phyloP scores from a whole-genome alignment of 2,797 vertebrate genomes.

The Aulostomus chinensis region DNA sequence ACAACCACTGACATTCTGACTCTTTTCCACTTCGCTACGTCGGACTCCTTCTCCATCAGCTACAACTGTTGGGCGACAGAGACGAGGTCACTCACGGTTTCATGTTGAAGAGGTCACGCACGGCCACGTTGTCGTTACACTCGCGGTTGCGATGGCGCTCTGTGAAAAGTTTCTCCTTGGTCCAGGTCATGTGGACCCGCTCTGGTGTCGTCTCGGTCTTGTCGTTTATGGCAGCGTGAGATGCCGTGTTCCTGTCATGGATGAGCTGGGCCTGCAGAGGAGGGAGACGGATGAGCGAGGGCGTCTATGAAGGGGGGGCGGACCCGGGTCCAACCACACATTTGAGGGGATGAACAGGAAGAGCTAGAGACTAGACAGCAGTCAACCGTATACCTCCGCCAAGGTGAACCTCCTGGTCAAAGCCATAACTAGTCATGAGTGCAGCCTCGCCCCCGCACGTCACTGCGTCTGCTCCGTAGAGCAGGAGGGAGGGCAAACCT shows the following conservation, averaged over 20 bases:
- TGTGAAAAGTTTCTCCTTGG: slow-evolving; percentile 89
- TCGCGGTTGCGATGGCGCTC: slow-evolving; percentile 89
- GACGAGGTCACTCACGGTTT: slow-evolving; percentile 88
- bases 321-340: background rate
- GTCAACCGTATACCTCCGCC: too few relatives aligned
- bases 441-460: too few relatives aligned
- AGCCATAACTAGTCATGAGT: too few relatives aligned
- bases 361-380: too few relatives aligned
- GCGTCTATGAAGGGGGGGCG: background rate
- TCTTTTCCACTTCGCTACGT: background rate
- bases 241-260: slow-evolving; percentile 92
- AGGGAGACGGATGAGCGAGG: slow-evolving; percentile 4
- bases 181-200: slow-evolving; percentile 97
- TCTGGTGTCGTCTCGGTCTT: slow-evolving; percentile 76
- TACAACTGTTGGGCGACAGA: background rate
- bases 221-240: slow-evolving; percentile 77
- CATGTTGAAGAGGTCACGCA: slow-evolving; percentile 94
- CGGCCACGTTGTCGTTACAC: slow-evolving; percentile 70
- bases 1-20: background rate
- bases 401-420: too few relatives aligned
- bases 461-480: too few relatives aligned
- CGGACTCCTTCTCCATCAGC: background rate
- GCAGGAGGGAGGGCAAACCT: too few relatives aligned
- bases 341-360: too few relatives aligned
- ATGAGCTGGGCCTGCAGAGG: slow-evolving; percentile 90